Evolutionary conservation across 1,140 invertebrate genomes (phyloP).

Genomic region (Dryas iulia): DNA sequence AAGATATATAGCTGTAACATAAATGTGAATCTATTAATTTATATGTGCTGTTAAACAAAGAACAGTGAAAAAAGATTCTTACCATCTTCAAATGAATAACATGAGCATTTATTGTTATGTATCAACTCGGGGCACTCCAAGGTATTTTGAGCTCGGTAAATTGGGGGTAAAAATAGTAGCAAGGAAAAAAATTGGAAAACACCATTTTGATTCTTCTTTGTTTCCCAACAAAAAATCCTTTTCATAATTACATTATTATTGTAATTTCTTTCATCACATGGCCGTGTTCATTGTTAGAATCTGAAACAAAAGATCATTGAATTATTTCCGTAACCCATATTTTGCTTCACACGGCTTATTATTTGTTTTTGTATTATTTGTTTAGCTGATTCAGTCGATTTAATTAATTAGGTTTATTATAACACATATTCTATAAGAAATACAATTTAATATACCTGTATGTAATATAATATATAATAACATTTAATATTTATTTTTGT

Average conservation of each 20-base stretch:
- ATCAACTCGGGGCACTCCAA: constrained; percentile 64
- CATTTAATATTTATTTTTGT: too few species aligned
- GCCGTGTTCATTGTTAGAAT: constrained; percentile 31
- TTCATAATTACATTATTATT: constrained; percentile 75
- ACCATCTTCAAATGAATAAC: constrained; percentile 72
- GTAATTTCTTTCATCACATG: constrained; percentile 50
- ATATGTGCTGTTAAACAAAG: constrained; percentile 7
- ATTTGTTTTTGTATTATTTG: too few species aligned
- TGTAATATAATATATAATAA: too few species aligned
- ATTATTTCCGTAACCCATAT: neutral
- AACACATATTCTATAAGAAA: neutral
- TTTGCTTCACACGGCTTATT: neutral
- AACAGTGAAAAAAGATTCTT: constrained; percentile 36
- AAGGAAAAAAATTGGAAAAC: constrained; percentile 67
- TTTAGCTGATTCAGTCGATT: too few species aligned
- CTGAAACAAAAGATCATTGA: constrained; percentile 43
- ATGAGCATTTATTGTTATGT: constrained; percentile 69
- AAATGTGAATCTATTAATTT: constrained; percentile 10
- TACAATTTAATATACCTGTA: too few species aligned
- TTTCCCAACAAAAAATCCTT: constrained; percentile 60
- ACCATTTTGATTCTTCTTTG: constrained; percentile 56
- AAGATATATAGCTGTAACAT: constrained; percentile 65
- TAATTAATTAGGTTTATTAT: neutral
- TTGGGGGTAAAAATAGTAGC: constrained; percentile 64
- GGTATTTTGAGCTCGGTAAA: constrained; percentile 76